These are phyloP conservation scores for Enteromius treurensis DNA, from an alignment of 2,797 vertebrate species.

Conservation along the genomic window DNA sequence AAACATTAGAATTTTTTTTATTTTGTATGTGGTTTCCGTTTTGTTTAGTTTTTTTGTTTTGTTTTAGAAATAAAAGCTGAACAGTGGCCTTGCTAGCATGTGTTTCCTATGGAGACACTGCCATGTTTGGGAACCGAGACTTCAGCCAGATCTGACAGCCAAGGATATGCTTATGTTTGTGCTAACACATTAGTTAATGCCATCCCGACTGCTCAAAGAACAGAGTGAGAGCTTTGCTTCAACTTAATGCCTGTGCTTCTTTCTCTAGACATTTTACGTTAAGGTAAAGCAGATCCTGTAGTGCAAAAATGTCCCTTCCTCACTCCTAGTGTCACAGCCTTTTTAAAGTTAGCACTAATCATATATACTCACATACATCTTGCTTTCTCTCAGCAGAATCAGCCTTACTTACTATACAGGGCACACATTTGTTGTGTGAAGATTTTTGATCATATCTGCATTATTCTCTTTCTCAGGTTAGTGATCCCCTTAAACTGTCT, in stretches of 20 bases:
- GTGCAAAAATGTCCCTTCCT: constrained; percentile 34
- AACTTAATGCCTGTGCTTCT: neutral
- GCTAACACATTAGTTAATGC: constrained; percentile 35
- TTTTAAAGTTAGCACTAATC: neutral
- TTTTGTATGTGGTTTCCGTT: neutral
- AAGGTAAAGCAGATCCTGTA: neutral
- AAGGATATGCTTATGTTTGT: constrained; percentile 37
- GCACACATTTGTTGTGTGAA: neutral
- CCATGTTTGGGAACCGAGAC: constrained; percentile 37
- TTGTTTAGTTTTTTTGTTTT: neutral
- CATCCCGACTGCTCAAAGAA: neutral
- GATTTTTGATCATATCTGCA: neutral
- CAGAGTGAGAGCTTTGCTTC: neutral
- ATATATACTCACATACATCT: too few relatives aligned
- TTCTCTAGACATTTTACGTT: neutral
- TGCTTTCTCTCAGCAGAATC: too few relatives aligned
- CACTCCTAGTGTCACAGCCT: neutral
- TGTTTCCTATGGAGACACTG: constrained; percentile 18
- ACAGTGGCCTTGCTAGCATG: constrained; percentile 7
- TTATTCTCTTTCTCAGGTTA: constrained; percentile 75
- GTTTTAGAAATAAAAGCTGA: neutral
- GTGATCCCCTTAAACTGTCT: constrained; percentile 81
- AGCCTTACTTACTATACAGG: neutral
- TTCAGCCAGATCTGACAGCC: constrained; percentile 37
- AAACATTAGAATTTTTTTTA: neutral